Percentiles rank a stretch among this genome's conserved stretches.
phyloP scores from a whole-genome alignment of 2,797 vertebrate species.

The Danio aesculapii region DNA sequence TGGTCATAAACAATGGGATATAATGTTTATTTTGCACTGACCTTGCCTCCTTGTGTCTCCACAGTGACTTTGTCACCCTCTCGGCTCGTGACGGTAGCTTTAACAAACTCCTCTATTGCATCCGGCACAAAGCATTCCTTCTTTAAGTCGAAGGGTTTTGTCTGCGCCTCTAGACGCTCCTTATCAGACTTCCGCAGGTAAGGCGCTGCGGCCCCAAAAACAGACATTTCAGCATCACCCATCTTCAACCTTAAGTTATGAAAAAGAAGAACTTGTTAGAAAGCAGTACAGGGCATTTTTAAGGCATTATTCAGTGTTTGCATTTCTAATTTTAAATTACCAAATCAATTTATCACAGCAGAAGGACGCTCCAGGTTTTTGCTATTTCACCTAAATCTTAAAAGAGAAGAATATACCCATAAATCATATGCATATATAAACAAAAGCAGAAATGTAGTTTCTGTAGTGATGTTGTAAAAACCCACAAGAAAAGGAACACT shows the following conservation, averaged over 20 bases:
- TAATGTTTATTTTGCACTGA: conserved; percentile 60
- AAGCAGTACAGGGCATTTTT: background rate
- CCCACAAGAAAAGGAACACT: conserved; percentile 63
- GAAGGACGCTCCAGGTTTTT: conserved; percentile 12
- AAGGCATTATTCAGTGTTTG: background rate
- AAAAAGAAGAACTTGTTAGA: background rate
- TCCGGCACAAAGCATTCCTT: conserved; percentile 90
- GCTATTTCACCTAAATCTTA: conserved; percentile 16
- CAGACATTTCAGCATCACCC: conserved; percentile 82
- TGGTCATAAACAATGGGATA: background rate
- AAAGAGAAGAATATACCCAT: background rate
- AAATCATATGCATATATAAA: background rate
- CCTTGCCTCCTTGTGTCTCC: conserved; percentile 87
- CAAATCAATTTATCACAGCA: background rate
- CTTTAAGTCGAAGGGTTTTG: conserved; percentile 88
- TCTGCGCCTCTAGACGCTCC: conserved; percentile 88
- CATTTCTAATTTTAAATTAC: background rate
- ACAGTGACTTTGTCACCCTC: conserved; percentile 89
- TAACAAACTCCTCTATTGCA: conserved; percentile 87
- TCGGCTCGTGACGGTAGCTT: conserved; percentile 80
- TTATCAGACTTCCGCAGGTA: conserved; percentile 89
- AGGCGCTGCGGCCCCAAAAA: conserved; percentile 84
- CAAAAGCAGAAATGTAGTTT: background rate
- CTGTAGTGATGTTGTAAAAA: conserved; percentile 13
- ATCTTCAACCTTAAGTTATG: conserved; percentile 68